Evolutionary conservation across 1,140 invertebrate species (phyloP), one percentile per base, ranked within the genome.

Genomic region (Cepaea nemoralis): DNA sequence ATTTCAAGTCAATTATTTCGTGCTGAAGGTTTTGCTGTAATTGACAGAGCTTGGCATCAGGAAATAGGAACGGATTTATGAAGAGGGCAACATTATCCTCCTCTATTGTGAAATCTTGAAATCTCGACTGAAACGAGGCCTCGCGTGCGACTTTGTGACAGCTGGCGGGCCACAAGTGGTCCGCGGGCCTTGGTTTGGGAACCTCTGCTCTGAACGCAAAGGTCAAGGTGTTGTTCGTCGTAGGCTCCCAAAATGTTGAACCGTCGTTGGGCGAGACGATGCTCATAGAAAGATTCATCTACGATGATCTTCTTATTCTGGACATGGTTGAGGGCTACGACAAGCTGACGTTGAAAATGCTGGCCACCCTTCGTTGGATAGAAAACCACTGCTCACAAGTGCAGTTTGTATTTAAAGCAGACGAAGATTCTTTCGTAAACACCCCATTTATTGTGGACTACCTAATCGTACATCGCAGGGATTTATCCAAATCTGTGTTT

Each of bases 341-440:
- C 82, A 97, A 97, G 91, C 93, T 97, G 91, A 96, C 96, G 0
- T 95, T 96, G 86, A 97, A 97, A 90, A 95, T 96, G 91, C 94
- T 95, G 10, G 95, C 96, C 94, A 94, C 94, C 6, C 93, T 97
- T 35, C 95, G 96, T 88, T 97, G 95, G 94, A 93, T 94, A 69
- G 93, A 93, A 12, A 94, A 94, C 88, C 93, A 94, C 90, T 94
- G 92, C 88, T 85, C 85, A 82, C 92, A 93, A 84, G 95, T 94
- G 0, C 82, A 77, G 81, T 91, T 87, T 82, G 81, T 93, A 37
- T 82, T 93, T 73, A 93, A 93, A 86, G 90, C 90, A 6, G 93
- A 93, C 83, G 93, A 93, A 71, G 93, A 93, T 83, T 91, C 92
- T 78, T 93, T 93, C 83, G 85, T 93, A 5, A 91, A 93, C 71